Evolutionary conservation across 2,888 invertebrate species (phyloP).

Genomic region (Autographa pulchrina): DNA sequence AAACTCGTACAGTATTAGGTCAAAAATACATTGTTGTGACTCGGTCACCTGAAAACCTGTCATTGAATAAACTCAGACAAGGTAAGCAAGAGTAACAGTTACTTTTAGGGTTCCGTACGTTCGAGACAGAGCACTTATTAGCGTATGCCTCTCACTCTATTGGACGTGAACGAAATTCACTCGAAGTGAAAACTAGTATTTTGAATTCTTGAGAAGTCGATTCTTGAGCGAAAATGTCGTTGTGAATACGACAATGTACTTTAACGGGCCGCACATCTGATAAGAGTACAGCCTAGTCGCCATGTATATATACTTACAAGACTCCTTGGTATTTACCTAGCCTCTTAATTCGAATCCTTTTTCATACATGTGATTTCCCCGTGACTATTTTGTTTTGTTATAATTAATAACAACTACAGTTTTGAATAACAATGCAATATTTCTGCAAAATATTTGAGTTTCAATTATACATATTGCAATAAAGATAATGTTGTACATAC

Average conservation of each 20-base stretch:
- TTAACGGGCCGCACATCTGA: conserved; percentile 20
- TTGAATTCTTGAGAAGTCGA: conserved; percentile 47
- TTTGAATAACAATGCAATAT: background rate
- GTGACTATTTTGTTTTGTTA: background rate
- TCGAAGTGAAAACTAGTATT: conserved; percentile 57
- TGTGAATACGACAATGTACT: conserved; percentile 39
- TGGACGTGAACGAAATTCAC: conserved; percentile 56
- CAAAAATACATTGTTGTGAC: conserved; percentile 62
- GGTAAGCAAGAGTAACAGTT: conserved; percentile 67
- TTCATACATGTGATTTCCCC: conserved; percentile 27
- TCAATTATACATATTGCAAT: background rate
- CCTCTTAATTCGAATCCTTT: conserved; percentile 23
- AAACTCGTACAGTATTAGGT: conserved; percentile 53
- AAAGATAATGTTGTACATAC: background rate
- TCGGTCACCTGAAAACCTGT: conserved; percentile 67
- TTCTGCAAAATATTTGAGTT: background rate
- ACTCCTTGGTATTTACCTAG: conserved; percentile 19
- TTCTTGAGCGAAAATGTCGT: conserved; percentile 31
- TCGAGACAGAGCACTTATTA: conserved; percentile 39
- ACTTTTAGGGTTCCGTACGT: conserved; percentile 62
- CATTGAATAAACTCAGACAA: conserved; percentile 71
- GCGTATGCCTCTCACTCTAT: conserved; percentile 54
- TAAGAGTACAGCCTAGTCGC: conserved; percentile 23
- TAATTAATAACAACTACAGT: background rate
- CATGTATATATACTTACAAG: conserved; percentile 15